Conservation (phyloP, 2,113 vertebrate species). For the Guaruba guarouba region DNA sequence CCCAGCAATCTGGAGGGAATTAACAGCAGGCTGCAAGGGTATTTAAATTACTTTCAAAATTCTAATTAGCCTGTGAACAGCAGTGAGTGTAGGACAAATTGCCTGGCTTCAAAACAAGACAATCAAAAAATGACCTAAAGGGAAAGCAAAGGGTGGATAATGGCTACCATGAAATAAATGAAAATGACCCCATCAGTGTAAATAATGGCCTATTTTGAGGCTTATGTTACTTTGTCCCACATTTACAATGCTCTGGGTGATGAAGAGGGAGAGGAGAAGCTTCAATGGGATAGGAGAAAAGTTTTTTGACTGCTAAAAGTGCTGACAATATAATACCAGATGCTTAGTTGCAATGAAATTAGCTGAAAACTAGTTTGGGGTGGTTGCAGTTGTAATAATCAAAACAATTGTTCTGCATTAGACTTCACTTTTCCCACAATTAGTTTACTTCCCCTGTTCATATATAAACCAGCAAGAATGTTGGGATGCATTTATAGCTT, state of each 20-base stretch:
- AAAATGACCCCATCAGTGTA: constrained; percentile 36
- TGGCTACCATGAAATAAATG: constrained; percentile 35
- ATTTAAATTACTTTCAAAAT: constrained; percentile 41
- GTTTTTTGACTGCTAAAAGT: not conserved
- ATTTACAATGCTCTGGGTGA: constrained; percentile 15
- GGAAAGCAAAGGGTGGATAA: constrained; percentile 40
- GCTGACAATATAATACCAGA: constrained; percentile 1
- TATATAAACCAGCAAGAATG: not conserved
- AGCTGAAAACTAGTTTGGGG: not conserved
- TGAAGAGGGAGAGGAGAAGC: not conserved
- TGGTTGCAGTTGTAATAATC: not conserved
- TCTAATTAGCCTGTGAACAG: not conserved
- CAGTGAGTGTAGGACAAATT: constrained; percentile 7
- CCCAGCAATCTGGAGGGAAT: constrained; percentile 51
- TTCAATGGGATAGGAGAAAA: not conserved
- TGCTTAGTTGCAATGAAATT: not conserved
- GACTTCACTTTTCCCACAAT: not conserved
- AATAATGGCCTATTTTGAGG: constrained; percentile 33
- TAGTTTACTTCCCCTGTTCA: not conserved
- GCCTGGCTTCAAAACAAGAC: constrained; percentile 48
- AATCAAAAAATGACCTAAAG: constrained; percentile 31
- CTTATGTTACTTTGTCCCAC: not conserved
- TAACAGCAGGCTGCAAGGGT: not conserved
- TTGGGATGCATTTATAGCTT: not conserved
- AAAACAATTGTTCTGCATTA: not conserved